Percentiles rank a stretch among this genome's conserved stretches.
Conservation (phyloP, 1,140 invertebrate genomes). For the Drosophila melanica region DNA sequence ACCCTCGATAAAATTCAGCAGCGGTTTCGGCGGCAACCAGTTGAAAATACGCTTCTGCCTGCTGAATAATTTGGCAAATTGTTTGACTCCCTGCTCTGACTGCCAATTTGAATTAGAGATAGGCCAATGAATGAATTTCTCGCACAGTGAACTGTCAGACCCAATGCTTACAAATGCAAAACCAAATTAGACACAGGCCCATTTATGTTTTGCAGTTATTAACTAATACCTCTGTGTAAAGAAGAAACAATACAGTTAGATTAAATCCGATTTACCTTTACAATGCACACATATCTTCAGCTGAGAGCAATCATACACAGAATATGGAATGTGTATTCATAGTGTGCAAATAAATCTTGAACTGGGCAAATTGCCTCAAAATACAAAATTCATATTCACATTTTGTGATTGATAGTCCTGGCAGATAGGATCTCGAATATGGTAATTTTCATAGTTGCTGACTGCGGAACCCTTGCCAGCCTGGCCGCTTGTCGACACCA, state of each 20-base stretch:
- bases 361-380: conserved; percentile 36
- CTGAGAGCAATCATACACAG: conserved; percentile 5
- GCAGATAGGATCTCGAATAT: conserved; percentile 28
- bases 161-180: not conserved
- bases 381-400: conserved; percentile 49
- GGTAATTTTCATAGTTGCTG: conserved; percentile 32
- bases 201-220: not conserved
- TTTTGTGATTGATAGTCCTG: conserved; percentile 39
- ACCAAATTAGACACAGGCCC: not conserved
- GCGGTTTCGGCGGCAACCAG: conserved; percentile 25
- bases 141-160: not conserved
- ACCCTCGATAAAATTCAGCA: conserved; percentile 29
- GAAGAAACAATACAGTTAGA: not conserved
- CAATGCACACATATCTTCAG: not conserved
- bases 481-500: conserved; percentile 24
- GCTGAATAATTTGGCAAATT: conserved; percentile 51
- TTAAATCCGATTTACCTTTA: conserved; percentile 22
- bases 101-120: conserved; percentile 51
- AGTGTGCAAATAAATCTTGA: conserved; percentile 33
- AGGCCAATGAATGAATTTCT: conserved; percentile 8
- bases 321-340: conserved; percentile 13
- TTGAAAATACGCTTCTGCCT: conserved; percentile 35
- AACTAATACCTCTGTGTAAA: not conserved
- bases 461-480: conserved; percentile 20
- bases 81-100: conserved; percentile 27